phyloP scores from a whole-genome alignment of 2,797 vertebrate genomes.

The Luscinia megarhynchos region DNA sequence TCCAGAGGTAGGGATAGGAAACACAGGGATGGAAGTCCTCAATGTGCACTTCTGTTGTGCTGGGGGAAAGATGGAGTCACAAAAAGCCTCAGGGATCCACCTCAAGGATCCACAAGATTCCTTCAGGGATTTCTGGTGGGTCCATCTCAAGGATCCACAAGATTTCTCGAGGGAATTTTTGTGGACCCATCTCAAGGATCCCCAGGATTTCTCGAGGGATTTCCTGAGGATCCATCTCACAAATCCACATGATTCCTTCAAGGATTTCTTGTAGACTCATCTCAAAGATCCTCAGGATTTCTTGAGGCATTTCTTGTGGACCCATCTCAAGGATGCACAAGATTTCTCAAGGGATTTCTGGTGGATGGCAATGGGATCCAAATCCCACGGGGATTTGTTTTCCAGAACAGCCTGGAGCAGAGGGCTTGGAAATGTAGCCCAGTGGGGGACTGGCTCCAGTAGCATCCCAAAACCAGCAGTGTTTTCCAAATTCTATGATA shows the following conservation, averaged over 20 bases:
- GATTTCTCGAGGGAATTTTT: neutral
- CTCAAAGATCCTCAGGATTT: too few species aligned
- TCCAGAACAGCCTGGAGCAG: neutral
- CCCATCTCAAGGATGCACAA: neutral
- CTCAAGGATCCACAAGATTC: neutral
- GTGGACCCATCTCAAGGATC: neutral
- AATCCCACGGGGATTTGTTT: neutral
- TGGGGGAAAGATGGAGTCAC: neutral
- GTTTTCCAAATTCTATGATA: neutral
- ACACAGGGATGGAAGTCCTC: neutral
- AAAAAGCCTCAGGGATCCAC: neutral
- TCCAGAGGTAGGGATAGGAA: neutral
- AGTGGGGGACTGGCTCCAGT: neutral
- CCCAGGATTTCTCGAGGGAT: neutral
- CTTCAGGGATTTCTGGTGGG: neutral
- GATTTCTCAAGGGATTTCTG: neutral
- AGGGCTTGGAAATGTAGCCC: neutral
- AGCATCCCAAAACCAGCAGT: accelerated
- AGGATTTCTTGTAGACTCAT: too few species aligned
- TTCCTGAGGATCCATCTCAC: too few species aligned
- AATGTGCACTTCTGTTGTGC: neutral
- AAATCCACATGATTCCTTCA: too few species aligned
- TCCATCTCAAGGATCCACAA: accelerated
- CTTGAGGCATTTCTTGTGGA: too few species aligned
- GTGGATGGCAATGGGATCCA: neutral